Conservation (phyloP, 2,113 vertebrate genomes). For the Scomber japonicus region DNA sequence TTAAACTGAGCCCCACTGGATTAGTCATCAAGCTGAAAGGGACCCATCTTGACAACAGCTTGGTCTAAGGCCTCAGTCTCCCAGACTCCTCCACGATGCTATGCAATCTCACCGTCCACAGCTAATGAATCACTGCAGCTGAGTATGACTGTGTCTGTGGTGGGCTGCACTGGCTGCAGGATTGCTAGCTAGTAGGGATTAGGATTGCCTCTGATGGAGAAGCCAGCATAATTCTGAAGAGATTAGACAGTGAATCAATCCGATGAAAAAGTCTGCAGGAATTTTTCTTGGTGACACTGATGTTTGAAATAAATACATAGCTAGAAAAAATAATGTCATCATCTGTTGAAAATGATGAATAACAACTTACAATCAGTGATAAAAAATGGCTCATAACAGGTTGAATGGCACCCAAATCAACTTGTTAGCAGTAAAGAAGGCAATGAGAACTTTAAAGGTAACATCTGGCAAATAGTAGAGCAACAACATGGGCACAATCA, state of each 20-base stretch:
- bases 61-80: slow-evolving; percentile 64
- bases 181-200: slow-evolving; percentile 61
- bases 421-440: no score
- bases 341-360: no score
- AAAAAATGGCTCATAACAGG: no score
- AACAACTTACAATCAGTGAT: no score
- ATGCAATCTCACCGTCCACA: slow-evolving; percentile 63
- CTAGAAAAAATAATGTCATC: no score
- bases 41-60: slow-evolving; percentile 78
- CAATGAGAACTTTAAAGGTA: no score
- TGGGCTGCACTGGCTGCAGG: slow-evolving; percentile 34
- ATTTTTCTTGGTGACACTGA: slow-evolving; percentile 33
- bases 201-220: slow-evolving; percentile 63
- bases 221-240: slow-evolving; percentile 60
- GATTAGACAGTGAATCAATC: slow-evolving; percentile 61
- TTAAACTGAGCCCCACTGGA: slow-evolving; percentile 72
- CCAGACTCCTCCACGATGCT: slow-evolving; percentile 58
- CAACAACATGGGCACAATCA: no score
- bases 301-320: neutral
- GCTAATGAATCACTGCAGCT: slow-evolving; percentile 73
- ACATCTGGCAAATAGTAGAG: no score
- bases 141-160: slow-evolving; percentile 49
- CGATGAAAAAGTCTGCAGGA: slow-evolving; percentile 47
- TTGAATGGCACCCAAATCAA: no score
- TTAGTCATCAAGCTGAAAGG: slow-evolving; percentile 80